These are phyloP conservation scores for Epinephelus cyanopodus DNA, from an alignment of 2,113 vertebrate genomes.

Conservation along the genomic window DNA sequence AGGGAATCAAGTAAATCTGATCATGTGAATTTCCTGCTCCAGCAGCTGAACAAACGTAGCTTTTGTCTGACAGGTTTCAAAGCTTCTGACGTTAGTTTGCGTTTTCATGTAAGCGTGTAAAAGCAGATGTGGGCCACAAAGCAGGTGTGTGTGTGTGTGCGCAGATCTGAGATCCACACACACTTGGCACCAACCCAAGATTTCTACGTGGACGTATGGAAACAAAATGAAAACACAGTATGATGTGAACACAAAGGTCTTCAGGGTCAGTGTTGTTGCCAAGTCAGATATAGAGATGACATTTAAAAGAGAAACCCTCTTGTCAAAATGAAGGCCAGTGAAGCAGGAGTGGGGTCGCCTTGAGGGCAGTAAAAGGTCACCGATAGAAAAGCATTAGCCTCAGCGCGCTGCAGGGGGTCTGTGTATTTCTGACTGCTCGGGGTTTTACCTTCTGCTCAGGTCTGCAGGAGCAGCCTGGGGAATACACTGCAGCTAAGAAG, in stretches of 20 bases:
- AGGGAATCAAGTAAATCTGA: neutral
- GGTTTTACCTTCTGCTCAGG: neutral
- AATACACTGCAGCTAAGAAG: neutral
- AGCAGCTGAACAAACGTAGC: slow-evolving; percentile 14
- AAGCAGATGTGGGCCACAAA: neutral
- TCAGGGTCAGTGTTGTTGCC: neutral
- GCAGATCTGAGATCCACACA: neutral
- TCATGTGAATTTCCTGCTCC: neutral
- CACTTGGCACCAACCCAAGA: neutral
- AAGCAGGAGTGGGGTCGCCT: neutral
- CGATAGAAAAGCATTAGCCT: neutral
- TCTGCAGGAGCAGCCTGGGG: neutral
- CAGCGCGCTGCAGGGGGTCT: neutral
- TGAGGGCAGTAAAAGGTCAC: slow-evolving; percentile 34
- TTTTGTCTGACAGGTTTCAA: slow-evolving; percentile 11
- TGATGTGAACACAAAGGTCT: neutral
- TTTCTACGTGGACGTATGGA: neutral
- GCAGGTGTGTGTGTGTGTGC: neutral
- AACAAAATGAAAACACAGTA: neutral
- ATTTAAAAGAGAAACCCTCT: slow-evolving; percentile 31
- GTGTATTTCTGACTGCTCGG: neutral
- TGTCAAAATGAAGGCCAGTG: neutral
- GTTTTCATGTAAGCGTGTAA: neutral
- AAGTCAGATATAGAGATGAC: slow-evolving; percentile 18
- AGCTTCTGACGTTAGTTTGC: neutral